Conservation (phyloP, 2,888 invertebrate genomes). For the Patella pellucida region DNA sequence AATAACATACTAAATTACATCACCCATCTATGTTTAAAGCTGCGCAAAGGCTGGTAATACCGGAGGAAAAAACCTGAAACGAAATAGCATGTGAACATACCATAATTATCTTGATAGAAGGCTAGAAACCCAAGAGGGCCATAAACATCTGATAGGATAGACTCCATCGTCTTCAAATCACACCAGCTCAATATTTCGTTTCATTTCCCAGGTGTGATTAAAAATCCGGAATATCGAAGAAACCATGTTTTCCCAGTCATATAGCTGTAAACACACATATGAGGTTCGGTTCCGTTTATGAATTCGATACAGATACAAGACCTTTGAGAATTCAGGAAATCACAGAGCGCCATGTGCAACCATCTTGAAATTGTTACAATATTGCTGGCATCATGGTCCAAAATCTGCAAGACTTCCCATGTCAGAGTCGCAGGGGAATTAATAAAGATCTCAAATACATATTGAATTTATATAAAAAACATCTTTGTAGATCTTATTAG, state of each 20-base stretch:
- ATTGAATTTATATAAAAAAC: background rate
- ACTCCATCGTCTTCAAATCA: constrained; percentile 1
- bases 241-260: constrained; percentile 1
- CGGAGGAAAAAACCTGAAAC: background rate
- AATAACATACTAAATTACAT: no score
- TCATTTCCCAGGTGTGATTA: constrained; percentile 2
- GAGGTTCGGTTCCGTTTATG: background rate
- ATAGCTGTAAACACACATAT: constrained; percentile 5
- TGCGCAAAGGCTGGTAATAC: no score
- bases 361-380: constrained; percentile 8
- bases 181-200: background rate
- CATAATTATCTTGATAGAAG: constrained; percentile 1
- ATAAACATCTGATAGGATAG: background rate
- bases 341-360: constrained; percentile 3
- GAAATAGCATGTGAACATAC: constrained; percentile 6
- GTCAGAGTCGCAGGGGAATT: background rate
- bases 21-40: no score
- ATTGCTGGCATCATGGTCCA: background rate
- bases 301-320: constrained; percentile 1
- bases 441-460: constrained; percentile 7
- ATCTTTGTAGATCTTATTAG: constrained; percentile 5
- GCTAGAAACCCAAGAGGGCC: background rate
- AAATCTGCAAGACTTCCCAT: constrained; percentile 10
- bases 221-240: background rate
- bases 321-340: background rate